These are phyloP conservation scores for Cyanoderma ruficeps DNA, from an alignment of 2,113 vertebrate species.

Conservation along the genomic window DNA sequence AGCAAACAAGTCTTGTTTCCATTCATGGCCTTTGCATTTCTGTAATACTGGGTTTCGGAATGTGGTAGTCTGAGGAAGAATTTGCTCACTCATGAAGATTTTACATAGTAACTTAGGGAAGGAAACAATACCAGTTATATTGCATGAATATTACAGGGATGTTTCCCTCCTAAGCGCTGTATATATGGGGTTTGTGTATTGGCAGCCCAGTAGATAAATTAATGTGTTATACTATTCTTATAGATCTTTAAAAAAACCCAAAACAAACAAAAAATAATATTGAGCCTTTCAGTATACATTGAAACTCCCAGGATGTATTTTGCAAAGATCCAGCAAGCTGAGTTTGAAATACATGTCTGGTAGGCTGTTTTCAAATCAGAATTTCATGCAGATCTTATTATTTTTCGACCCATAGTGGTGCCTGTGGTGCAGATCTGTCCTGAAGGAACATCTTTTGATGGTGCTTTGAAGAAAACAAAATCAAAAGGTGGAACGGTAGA, in stretches of 20 bases:
- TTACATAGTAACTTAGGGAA: conserved; percentile 53
- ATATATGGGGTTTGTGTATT: not conserved
- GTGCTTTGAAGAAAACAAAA: conserved; percentile 38
- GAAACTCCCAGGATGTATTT: not conserved
- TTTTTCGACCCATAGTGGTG: not conserved
- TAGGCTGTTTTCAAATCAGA: not conserved
- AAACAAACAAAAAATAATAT: not conserved
- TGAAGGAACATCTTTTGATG: not conserved
- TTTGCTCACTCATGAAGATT: conserved; percentile 52
- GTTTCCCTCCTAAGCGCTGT: not conserved
- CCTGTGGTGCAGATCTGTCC: not conserved
- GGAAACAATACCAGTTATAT: conserved; percentile 23
- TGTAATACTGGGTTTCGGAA: conserved; percentile 65
- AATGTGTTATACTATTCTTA: not conserved
- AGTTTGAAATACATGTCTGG: not conserved
- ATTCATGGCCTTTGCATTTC: conserved; percentile 63
- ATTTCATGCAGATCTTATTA: not conserved
- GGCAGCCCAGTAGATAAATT: not conserved
- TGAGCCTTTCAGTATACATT: not conserved
- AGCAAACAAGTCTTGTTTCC: conserved; percentile 69
- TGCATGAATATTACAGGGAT: not conserved
- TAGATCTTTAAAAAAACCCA: rapidly evolving
- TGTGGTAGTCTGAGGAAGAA: conserved; percentile 46
- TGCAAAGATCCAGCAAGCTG: not conserved
- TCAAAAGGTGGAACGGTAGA: not conserved